These are phyloP conservation scores for Neoascia interrupta DNA, from an alignment of 2,888 invertebrate genomes.

Conservation along the genomic window DNA sequence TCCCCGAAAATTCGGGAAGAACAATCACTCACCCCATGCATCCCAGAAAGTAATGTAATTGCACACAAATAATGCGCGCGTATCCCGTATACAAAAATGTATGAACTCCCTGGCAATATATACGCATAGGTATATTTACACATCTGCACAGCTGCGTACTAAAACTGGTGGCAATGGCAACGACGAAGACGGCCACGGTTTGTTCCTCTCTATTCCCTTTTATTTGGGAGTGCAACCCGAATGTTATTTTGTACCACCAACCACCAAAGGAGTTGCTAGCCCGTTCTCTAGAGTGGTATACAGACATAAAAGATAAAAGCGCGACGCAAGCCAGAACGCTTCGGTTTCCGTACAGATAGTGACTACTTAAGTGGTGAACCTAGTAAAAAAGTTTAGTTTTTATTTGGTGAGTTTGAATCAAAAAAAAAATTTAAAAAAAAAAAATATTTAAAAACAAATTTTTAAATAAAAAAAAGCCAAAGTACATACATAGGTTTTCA, in stretches of 20 bases:
- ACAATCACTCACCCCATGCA: slow-evolving; percentile 19
- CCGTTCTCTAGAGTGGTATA: slow-evolving; percentile 56
- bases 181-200: too few species aligned
- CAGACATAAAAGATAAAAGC: slow-evolving; percentile 62
- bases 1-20: too few species aligned
- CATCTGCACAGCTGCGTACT: slow-evolving; percentile 58
- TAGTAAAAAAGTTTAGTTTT: slow-evolving; percentile 30
- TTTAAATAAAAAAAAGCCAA: background rate
- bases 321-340: slow-evolving; percentile 56
- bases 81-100: background rate
- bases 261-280: slow-evolving; percentile 41
- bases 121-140: background rate
- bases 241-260: slow-evolving; percentile 24
- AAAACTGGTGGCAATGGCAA: slow-evolving; percentile 29
- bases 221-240: slow-evolving; percentile 35
- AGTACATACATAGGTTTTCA: too few species aligned
- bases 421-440: background rate
- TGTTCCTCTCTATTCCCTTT: slow-evolving; percentile 18
- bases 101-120: background rate
- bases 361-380: slow-evolving; percentile 17
- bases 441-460: too few species aligned
- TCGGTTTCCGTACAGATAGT: slow-evolving; percentile 47
- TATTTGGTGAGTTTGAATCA: slow-evolving; percentile 50
- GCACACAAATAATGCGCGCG: slow-evolving; percentile 6
- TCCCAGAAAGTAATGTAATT: too few species aligned